A percentile compares a stretch with the other conserved stretches of the same genome.
These are phyloP conservation scores for Paramisgurnus dabryanus DNA, from an alignment of 2,113 vertebrate genomes.

Conservation along the genomic window DNA sequence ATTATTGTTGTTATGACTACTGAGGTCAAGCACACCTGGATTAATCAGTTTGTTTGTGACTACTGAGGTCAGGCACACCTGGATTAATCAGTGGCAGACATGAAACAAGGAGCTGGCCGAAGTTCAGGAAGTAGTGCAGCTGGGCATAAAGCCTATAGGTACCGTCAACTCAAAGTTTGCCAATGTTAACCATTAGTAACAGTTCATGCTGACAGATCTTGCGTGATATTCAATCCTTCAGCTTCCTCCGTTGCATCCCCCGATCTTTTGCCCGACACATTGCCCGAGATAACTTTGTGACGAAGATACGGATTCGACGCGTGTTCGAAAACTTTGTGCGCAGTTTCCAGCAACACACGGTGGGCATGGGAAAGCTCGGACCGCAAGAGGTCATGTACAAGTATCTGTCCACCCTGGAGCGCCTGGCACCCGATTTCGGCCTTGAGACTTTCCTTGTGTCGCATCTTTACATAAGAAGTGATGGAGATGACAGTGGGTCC, in stretches of 20 bases:
- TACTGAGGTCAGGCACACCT: too few relatives aligned
- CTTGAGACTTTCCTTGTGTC: conserved; percentile 70
- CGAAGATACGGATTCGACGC: conserved; percentile 76
- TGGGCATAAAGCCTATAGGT: too few relatives aligned
- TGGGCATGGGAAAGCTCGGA: conserved; percentile 69
- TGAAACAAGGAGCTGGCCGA: too few relatives aligned
- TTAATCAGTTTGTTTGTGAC: too few relatives aligned
- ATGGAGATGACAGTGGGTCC: conserved; percentile 63
- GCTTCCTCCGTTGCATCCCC: conserved; percentile 87
- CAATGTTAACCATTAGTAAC: not conserved
- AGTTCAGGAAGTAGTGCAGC: too few relatives aligned
- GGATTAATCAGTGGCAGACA: too few relatives aligned
- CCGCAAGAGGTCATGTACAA: conserved; percentile 84
- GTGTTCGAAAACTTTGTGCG: conserved; percentile 82
- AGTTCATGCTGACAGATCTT: not conserved
- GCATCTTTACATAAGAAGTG: conserved; percentile 64
- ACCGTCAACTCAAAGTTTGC: too few relatives aligned
- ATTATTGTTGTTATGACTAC: too few relatives aligned
- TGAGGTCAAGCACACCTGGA: too few relatives aligned
- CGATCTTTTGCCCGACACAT: conserved; percentile 83
- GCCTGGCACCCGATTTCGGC: conserved; percentile 79
- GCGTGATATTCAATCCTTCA: conserved; percentile 54
- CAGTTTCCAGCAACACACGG: conserved; percentile 82
- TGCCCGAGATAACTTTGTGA: conserved; percentile 77
- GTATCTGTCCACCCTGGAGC: conserved; percentile 87